Percentiles rank a stretch among this genome's conserved stretches.
These are phyloP conservation scores for Meliscaeva auricollis DNA, from an alignment of 2,888 invertebrate genomes.

Conservation along the genomic window DNA sequence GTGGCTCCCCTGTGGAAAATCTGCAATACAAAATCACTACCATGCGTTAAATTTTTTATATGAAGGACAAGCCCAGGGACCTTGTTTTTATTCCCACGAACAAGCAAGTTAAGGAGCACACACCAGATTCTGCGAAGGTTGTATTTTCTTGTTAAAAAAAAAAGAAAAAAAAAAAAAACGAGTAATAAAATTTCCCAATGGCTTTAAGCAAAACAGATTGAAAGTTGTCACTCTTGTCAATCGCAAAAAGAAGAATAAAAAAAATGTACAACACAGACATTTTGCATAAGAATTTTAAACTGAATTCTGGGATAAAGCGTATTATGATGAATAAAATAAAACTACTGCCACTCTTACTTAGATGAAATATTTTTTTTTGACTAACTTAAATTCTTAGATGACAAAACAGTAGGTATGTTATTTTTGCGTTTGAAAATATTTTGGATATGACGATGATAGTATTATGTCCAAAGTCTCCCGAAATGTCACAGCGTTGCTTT, in stretches of 20 bases:
- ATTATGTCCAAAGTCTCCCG: too few relatives aligned
- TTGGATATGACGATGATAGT: too few relatives aligned
- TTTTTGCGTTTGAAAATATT: too few relatives aligned
- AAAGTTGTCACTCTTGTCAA: constrained; percentile 20
- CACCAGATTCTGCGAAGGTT: constrained; percentile 11
- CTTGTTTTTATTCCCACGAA: constrained; percentile 22
- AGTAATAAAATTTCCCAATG: background rate
- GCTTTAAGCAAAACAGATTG: background rate
- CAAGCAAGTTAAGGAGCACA: constrained; percentile 16
- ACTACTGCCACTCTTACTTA: too few relatives aligned
- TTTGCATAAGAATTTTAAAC: background rate
- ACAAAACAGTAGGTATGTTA: too few relatives aligned
- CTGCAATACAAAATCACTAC: constrained; percentile 27
- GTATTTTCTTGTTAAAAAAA: background rate
- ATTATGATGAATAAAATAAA: background rate
- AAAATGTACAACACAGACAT: background rate
- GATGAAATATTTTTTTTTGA: too few relatives aligned
- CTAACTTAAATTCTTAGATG: too few relatives aligned
- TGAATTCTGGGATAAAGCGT: background rate
- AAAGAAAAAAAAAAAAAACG: background rate
- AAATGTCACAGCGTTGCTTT: too few relatives aligned
- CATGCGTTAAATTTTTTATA: constrained; percentile 33
- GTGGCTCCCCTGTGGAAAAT: constrained; percentile 19
- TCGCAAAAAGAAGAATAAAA: background rate
- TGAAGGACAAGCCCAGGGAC: constrained; percentile 38